phyloP scores from a whole-genome alignment of 1,140 invertebrate genomes.

The Tenebrio molitor region DNA sequence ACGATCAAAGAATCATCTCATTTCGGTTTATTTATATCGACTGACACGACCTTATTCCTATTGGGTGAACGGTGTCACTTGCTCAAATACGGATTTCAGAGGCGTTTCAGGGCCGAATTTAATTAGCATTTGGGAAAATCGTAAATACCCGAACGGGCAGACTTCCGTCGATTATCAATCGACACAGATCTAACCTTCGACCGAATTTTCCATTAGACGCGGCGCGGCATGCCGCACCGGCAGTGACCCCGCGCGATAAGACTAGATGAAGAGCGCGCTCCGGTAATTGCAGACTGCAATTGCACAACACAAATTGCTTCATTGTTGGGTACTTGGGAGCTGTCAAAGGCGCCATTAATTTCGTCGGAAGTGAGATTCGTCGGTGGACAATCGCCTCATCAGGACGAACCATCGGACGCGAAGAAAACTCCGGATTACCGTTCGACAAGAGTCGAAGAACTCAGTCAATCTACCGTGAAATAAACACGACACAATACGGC shows the following conservation, averaged over 20 bases:
- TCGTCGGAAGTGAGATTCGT: background rate
- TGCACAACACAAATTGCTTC: background rate
- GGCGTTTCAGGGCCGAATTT: conserved; percentile 29
- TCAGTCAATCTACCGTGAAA: too few relatives aligned
- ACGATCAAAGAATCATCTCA: conserved; percentile 14
- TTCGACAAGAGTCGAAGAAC: too few relatives aligned
- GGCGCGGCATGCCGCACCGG: background rate
- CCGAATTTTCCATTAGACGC: background rate
- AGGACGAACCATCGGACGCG: too few relatives aligned
- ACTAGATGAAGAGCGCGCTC: background rate
- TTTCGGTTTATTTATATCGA: conserved; percentile 18
- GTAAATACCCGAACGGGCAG: conserved; percentile 13
- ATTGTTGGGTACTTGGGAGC: background rate
- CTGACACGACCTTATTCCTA: conserved; percentile 23
- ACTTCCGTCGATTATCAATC: conserved; percentile 24
- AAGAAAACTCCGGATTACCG: too few relatives aligned
- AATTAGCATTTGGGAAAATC: conserved; percentile 33
- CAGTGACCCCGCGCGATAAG: too few relatives aligned
- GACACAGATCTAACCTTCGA: too few relatives aligned
- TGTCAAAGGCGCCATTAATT: background rate
- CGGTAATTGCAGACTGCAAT: background rate
- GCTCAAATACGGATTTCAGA: conserved; percentile 35
- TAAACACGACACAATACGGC: too few relatives aligned
- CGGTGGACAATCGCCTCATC: too few relatives aligned
- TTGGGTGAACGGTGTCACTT: conserved; percentile 33